A percentile compares a stretch with the other conserved stretches of the same genome.
Evolutionary conservation across 2,888 invertebrate species (phyloP).

Genomic region (Cantharis rufa): DNA sequence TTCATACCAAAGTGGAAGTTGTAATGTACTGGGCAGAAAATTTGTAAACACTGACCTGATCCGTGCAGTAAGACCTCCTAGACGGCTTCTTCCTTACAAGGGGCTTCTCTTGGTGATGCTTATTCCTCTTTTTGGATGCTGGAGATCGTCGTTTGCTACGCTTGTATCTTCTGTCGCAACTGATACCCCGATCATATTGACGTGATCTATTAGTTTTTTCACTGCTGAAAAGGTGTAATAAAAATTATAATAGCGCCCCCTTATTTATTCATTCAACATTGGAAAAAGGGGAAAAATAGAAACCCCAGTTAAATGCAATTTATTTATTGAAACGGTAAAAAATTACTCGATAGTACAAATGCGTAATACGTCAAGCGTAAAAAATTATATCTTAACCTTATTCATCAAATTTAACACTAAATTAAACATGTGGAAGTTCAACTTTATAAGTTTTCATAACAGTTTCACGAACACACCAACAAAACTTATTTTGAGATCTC

Average conservation of each 20-base stretch:
- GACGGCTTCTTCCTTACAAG: conserved; percentile 49
- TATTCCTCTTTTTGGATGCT: conserved; percentile 75
- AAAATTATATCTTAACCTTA: neutral
- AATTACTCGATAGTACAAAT: neutral
- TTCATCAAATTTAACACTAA: neutral
- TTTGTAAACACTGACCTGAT: conserved; percentile 47
- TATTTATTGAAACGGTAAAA: neutral
- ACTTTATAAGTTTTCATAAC: conserved; percentile 59
- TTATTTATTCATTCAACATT: neutral
- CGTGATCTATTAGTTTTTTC: conserved; percentile 64
- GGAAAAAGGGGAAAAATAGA: neutral
- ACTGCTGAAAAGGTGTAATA: conserved; percentile 56
- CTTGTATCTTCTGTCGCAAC: conserved; percentile 81
- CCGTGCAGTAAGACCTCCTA: conserved; percentile 58
- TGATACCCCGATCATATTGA: conserved; percentile 74
- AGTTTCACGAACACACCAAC: conserved; percentile 68
- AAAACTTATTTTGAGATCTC: conserved; percentile 61
- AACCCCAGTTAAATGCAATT: neutral
- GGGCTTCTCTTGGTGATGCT: conserved; percentile 65
- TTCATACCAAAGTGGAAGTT: conserved; percentile 23
- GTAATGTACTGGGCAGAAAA: conserved; percentile 12
- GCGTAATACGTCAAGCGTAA: neutral
- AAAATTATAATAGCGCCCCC: neutral
- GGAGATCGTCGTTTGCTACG: conserved; percentile 84
- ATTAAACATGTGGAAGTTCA: conserved; percentile 48